Evolutionary conservation across 1,140 invertebrate species (phyloP).

Genomic region (Nephila pilipes): DNA sequence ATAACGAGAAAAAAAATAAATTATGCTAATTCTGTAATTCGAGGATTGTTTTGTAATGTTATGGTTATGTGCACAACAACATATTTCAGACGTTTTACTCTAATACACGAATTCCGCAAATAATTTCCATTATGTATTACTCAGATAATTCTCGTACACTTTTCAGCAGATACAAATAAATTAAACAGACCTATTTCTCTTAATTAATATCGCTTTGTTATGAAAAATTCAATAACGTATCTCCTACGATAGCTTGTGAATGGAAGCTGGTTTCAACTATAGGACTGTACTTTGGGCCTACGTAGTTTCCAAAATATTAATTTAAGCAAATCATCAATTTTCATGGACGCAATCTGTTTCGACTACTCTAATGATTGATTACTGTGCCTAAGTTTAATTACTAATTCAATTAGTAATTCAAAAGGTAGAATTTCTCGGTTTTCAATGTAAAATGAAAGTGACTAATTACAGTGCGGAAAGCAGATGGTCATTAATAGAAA

Average conservation of each 20-base stretch:
- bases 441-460: slow-evolving; percentile 21
- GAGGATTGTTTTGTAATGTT: too few relatives aligned
- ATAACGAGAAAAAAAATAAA: too few relatives aligned
- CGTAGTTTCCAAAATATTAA: not conserved
- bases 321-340: slow-evolving; percentile 49
- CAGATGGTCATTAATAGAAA: not conserved
- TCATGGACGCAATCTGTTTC: slow-evolving; percentile 31
- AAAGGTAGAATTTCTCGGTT: slow-evolving; percentile 42
- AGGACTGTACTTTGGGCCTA: not conserved
- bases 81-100: too few relatives aligned
- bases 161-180: too few relatives aligned
- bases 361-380: slow-evolving; percentile 53
- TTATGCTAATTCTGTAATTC: too few relatives aligned
- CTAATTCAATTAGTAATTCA: slow-evolving; percentile 40
- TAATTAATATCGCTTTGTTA: not conserved
- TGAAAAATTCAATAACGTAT: not conserved
- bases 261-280: not conserved
- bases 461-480: slow-evolving; percentile 36
- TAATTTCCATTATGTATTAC: not conserved
- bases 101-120: too few relatives aligned
- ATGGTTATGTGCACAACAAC: too few relatives aligned
- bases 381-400: slow-evolving; percentile 49
- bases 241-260: not conserved
- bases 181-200: too few relatives aligned
- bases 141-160: not conserved